Base-by-base conservation (phyloP, 2,797 vertebrate genomes). In the Pteropus rufus region DNA sequence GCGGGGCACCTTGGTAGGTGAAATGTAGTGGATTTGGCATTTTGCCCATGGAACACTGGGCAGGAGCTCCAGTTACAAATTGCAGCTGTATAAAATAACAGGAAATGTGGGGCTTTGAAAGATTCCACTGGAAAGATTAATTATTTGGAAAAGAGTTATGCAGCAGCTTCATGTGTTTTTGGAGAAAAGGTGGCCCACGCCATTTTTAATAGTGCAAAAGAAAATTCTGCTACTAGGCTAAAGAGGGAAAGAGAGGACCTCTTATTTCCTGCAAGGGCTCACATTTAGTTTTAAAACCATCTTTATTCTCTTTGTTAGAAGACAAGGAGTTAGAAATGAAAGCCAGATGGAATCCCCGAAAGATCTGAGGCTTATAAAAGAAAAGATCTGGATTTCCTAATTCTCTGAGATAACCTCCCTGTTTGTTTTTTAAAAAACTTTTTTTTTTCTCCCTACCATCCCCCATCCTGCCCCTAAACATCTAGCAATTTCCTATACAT, bases 11-110 rank as follows among this genome's bases (percentile, higher is more conserved):
- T 98, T 97, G 81, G 97, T 98, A 98, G 98, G 98, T 98, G 98
- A 98, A 98, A 98, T 96, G 0, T 97, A 98, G 97, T 72, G 95
- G 98, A 98, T 97, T 97, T 99, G 99, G 98, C 98, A 75, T 87
- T 58, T 94, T 98, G 98, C 98, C 98, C 80, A 11, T 24, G 8
- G 36, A 97, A 98, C 98, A 67, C 98, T 98, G 98, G 3, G 81
- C 98, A 31, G 97, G 98, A 97, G 98, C 98, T 98, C 98, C 98
- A 94, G 83, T 98, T 99, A 98, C 98, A 98, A 98, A 98, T 98
- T 98, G 98, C 98, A 98, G 98, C 98, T 98, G 98, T 97, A 97
- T 98, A 98, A 98, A 98, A 98, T 98, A 99, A 98, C 99, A 99
- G 98, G 99, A 99, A 99, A 98, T 10, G 65, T 98, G 98, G 97